Evolutionary conservation across 2,888 invertebrate species (phyloP).

Genomic region (Dryobota labecula): DNA sequence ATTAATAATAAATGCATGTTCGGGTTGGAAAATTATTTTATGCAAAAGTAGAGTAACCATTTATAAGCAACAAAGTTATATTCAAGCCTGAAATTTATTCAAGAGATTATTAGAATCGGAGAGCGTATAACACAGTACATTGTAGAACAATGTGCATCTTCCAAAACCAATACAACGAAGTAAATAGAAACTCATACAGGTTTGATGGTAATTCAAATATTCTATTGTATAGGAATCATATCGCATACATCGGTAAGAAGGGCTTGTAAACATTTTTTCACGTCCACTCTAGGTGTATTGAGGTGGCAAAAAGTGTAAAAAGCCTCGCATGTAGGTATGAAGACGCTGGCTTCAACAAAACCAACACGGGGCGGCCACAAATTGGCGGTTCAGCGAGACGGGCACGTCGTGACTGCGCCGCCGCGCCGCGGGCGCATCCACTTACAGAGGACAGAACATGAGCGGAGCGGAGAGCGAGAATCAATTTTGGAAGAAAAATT

Average conservation of each 20-base stretch:
- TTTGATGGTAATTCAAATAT: slow-evolving; percentile 66
- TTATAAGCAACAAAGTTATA: slow-evolving; percentile 21
- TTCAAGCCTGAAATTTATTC: slow-evolving; percentile 41
- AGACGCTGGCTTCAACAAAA: slow-evolving; percentile 89
- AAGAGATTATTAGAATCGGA: slow-evolving; percentile 18
- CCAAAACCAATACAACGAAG: slow-evolving; percentile 59
- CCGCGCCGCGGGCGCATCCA: slow-evolving; percentile 81
- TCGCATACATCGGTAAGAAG: slow-evolving; percentile 63
- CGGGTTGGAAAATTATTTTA: slow-evolving; percentile 25
- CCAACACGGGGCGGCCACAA: slow-evolving; percentile 89
- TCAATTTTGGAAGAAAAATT: not conserved
- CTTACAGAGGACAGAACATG: slow-evolving; percentile 51
- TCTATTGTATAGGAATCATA: slow-evolving; percentile 70
- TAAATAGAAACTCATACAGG: slow-evolving; percentile 61
- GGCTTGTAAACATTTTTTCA: slow-evolving; percentile 74
- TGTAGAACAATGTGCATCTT: slow-evolving; percentile 51
- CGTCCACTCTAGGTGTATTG: slow-evolving; percentile 69
- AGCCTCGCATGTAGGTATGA: slow-evolving; percentile 83
- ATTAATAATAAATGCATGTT: slow-evolving; percentile 62
- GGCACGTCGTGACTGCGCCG: slow-evolving; percentile 87
- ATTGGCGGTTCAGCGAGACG: slow-evolving; percentile 88
- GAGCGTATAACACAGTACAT: slow-evolving; percentile 26
- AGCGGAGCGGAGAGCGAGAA: slow-evolving; percentile 72
- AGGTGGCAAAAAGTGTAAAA: slow-evolving; percentile 84
- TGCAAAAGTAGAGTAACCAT: slow-evolving; percentile 25